A percentile compares a stretch with the other conserved stretches of the same genome.
phyloP scores from a whole-genome alignment of 1,140 invertebrate species.

The Lordiphosa stackelbergi region DNA sequence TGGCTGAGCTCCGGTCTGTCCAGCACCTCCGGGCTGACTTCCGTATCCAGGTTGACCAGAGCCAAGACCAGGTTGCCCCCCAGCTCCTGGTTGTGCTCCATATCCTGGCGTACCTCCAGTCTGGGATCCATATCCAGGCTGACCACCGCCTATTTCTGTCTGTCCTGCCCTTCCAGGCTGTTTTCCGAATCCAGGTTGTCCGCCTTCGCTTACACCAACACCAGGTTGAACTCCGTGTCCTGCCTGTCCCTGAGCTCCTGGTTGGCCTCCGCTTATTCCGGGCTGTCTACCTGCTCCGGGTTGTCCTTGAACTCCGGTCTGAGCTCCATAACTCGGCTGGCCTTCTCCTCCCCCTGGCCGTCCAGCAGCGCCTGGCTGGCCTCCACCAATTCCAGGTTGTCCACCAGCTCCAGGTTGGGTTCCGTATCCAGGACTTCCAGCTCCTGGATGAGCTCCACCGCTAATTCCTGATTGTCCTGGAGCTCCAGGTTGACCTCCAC shows the following conservation, averaged over 20 bases:
- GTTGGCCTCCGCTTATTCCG: background rate
- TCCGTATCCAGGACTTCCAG: background rate
- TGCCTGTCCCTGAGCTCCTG: conserved; percentile 8
- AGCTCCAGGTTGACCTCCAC: conserved; percentile 15
- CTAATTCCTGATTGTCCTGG: background rate
- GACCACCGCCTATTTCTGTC: background rate
- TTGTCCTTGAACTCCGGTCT: background rate
- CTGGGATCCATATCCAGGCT: background rate
- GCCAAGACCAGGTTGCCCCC: conserved; percentile 10
- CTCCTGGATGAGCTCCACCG: conserved; percentile 16
- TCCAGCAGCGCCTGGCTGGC: conserved; percentile 13
- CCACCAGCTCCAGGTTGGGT: conserved; percentile 11
- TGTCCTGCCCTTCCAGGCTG: background rate
- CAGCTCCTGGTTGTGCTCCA: background rate
- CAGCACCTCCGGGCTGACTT: conserved; percentile 15
- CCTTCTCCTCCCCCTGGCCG: background rate
- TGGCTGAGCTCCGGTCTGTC: conserved; percentile 16
- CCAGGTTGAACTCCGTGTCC: conserved; percentile 14
- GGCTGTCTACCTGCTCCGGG: background rate
- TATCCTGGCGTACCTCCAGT: conserved; percentile 8
- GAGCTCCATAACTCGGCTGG: background rate
- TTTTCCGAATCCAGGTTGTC: background rate
- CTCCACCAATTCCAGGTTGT: conserved; percentile 19
- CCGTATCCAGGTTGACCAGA: conserved; percentile 14
- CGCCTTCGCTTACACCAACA: background rate